Percentiles rank a stretch among this genome's conserved stretches.
Evolutionary conservation across 2,888 invertebrate species (phyloP).

Genomic region (Patella ulyssiponensis): DNA sequence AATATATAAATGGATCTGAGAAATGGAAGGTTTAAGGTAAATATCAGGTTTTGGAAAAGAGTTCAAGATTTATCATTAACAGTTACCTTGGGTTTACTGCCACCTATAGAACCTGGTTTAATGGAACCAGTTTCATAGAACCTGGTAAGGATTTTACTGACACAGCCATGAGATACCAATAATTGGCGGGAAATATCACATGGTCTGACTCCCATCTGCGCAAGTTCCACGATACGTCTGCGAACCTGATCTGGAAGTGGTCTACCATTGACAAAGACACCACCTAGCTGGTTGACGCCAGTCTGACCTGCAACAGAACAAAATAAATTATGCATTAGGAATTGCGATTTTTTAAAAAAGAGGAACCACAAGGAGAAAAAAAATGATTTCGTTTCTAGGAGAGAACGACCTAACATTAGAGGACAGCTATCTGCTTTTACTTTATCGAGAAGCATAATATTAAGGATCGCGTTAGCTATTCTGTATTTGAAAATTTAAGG

Average conservation of each 20-base stretch:
- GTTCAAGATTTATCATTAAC: conserved; percentile 16
- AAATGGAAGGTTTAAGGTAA: not conserved
- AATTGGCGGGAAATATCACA: conserved; percentile 97
- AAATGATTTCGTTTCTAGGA: too few species aligned
- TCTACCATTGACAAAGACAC: conserved; percentile 97
- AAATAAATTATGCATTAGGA: not conserved
- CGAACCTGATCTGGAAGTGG: conserved; percentile 95
- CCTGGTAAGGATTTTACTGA: conserved; percentile 94
- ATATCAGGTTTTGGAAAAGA: not conserved
- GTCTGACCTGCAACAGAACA: conserved; percentile 85
- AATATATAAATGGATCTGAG: too few species aligned
- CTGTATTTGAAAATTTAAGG: too few species aligned
- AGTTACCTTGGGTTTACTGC: conserved; percentile 92
- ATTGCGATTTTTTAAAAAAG: too few species aligned
- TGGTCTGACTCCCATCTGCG: conserved; percentile 92
- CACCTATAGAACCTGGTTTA: conserved; percentile 93
- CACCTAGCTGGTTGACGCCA: conserved; percentile 96
- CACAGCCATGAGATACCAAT: conserved; percentile 96
- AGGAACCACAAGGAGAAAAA: too few species aligned
- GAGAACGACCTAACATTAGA: too few species aligned
- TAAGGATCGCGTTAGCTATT: too few species aligned
- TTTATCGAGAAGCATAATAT: too few species aligned
- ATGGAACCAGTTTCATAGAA: conserved; percentile 98
- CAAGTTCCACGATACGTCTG: conserved; percentile 93
- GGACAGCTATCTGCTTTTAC: too few species aligned